These are phyloP conservation scores for Novumbra hubbsi DNA, from an alignment of 2,797 vertebrate species.

Conservation along the genomic window DNA sequence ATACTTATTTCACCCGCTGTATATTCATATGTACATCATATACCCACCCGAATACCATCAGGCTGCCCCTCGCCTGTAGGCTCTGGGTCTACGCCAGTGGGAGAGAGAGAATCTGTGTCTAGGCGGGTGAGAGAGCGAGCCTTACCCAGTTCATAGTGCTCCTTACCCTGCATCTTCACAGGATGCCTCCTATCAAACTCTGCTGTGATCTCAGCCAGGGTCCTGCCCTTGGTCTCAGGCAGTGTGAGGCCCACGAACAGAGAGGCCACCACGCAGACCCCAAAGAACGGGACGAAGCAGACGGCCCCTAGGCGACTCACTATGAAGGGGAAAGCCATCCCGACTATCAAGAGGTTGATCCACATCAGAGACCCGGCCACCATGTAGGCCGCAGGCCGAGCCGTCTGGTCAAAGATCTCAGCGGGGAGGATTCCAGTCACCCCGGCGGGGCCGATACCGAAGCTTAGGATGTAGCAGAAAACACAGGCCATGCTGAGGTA, in stretches of 20 bases:
- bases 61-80: not conserved
- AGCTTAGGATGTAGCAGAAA: constrained; percentile 90
- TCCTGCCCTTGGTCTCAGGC: constrained; percentile 90
- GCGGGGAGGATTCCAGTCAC: constrained; percentile 86
- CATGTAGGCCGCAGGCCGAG: constrained; percentile 86
- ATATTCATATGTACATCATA: too few relatives aligned
- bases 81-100: not conserved
- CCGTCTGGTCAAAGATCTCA: constrained; percentile 85
- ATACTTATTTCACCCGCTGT: too few relatives aligned
- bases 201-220: constrained; percentile 80
- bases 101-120: constrained; percentile 19
- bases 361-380: constrained; percentile 83
- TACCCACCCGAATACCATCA: not conserved
- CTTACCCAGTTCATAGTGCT: constrained; percentile 41
- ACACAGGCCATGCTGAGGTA: constrained; percentile 86
- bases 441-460: constrained; percentile 88
- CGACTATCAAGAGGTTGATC: constrained; percentile 80
- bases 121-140: constrained; percentile 48
- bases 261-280: constrained; percentile 73
- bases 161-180: constrained; percentile 22
- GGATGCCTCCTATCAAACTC: constrained; percentile 70
- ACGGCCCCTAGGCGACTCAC: constrained; percentile 73
- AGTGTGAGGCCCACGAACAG: constrained; percentile 74
- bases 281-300: constrained; percentile 84
- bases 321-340: constrained; percentile 86